Evolutionary conservation across 2,888 invertebrate species (phyloP).

Genomic region (Chamaedrilus cognettii): DNA sequence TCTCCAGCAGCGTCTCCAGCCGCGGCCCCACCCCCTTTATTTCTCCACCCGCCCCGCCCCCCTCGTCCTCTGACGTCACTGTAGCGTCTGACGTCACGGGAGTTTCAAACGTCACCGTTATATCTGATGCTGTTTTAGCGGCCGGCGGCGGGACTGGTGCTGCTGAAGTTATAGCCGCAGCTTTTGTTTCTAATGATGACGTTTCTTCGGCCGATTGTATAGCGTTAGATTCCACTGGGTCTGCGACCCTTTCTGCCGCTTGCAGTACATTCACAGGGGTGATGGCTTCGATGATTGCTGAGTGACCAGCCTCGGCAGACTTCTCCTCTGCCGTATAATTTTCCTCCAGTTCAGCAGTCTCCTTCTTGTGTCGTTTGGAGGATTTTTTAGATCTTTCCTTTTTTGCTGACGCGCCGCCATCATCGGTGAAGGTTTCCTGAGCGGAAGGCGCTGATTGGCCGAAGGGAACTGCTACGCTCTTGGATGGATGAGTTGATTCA

Average conservation of each 20-base stretch:
- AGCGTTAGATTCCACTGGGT: background rate
- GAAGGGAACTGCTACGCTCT: too few species aligned
- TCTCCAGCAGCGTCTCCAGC: background rate
- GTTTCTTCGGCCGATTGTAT: background rate
- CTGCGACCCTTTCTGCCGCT: background rate
- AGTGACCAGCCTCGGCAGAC: too few species aligned
- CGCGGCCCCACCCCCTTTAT: background rate
- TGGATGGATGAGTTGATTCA: too few species aligned
- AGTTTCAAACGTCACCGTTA: too few species aligned
- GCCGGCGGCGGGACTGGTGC: background rate
- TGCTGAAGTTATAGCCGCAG: background rate
- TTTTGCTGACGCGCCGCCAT: too few species aligned
- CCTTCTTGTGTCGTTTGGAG: too few species aligned
- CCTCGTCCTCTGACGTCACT: background rate
- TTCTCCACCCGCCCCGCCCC: background rate
- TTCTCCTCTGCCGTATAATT: too few species aligned
- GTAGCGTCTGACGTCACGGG: background rate
- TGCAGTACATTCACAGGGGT: background rate
- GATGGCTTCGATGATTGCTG: background rate
- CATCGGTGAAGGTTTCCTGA: too few species aligned
- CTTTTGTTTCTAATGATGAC: background rate
- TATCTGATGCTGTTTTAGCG: background rate
- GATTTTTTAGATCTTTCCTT: too few species aligned
- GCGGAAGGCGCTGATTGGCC: too few species aligned
- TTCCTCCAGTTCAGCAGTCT: too few species aligned